These are phyloP conservation scores for Meganola albula DNA, from an alignment of 2,888 invertebrate genomes.

Conservation along the genomic window DNA sequence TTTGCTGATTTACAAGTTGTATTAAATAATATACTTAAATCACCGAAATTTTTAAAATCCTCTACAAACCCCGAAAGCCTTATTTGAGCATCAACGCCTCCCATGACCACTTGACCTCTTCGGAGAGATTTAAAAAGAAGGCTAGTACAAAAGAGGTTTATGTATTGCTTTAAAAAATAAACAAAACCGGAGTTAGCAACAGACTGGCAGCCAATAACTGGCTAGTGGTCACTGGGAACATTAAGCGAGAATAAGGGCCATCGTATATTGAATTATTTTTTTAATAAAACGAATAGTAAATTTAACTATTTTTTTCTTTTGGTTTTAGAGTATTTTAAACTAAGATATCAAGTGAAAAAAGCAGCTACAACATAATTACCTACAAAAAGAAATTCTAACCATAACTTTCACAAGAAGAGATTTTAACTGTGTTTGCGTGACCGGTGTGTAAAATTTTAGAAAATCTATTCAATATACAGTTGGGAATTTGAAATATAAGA, in stretches of 20 bases:
- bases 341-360: neutral
- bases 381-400: neutral
- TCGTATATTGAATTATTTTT: too few relatives aligned
- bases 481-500: too few relatives aligned
- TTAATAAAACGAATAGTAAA: neutral
- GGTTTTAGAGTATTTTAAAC: too few relatives aligned
- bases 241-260: slow-evolving; percentile 24
- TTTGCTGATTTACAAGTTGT: too few relatives aligned
- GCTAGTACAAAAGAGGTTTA: slow-evolving; percentile 20
- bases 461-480: too few relatives aligned
- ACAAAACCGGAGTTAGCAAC: slow-evolving; percentile 43
- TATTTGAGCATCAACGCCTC: too few relatives aligned
- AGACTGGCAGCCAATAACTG: too few relatives aligned
- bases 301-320: too few relatives aligned
- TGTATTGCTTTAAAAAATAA: slow-evolving; percentile 32
- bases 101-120: too few relatives aligned
- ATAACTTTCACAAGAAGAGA: neutral
- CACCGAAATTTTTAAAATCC: too few relatives aligned
- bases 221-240: slow-evolving; percentile 30
- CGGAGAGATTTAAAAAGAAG: slow-evolving; percentile 15
- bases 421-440: slow-evolving; percentile 3
- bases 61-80: too few relatives aligned
- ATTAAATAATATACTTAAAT: too few relatives aligned
- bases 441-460: slow-evolving; percentile 7
- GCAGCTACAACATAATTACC: neutral